Evolutionary conservation across 2,113 vertebrate genomes (phyloP), one percentile per base, ranked within the genome.

Genomic region (Apistogramma diplotaenia): DNA sequence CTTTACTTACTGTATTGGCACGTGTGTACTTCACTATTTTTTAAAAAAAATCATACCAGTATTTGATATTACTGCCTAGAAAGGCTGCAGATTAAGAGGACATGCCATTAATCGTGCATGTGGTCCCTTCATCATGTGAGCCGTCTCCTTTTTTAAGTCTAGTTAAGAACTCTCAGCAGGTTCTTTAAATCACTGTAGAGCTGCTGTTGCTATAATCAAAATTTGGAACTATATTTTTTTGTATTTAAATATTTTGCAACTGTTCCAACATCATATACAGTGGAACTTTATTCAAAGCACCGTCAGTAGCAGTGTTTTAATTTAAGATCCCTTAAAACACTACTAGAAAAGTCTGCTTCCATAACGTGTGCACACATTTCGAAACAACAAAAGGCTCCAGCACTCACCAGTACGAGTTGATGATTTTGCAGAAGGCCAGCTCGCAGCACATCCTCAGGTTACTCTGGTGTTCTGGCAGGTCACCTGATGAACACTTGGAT

Each of bases 361-460:
- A n/a, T n/a, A 9, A 0, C 15, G 16, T 12, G 40, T 21, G 21
- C 23, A 8, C 18, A 55, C 6, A 21, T 33, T 4, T 18, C 6
- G 3, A 40, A 53, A 37, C 23, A 58, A 1, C 29, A n/a, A 61
- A 35, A n/a, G 13, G 35, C 46, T 40, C 6, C n/a, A 23, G 33
- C 60, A 74, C 31, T 89, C 40, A 94, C 98, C 98, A 99, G 96
- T 99, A 99, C 33, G 98, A 99, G 94, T 98, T 99, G 95, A 99
- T 99, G 96, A 99, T 99, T 93, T 99, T 99, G 96, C 98, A 99
- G 95, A 99, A 99, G 74, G 98, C 98, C 85, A 99, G 94, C 86
- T 99, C 98, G 0, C 98, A 99, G 95, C 98, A 99, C 98, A 99
- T 99, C 88, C 98, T 99, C 93, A 99, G 95, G 95, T 99, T 99